These are phyloP conservation scores for Homalodisca vitripennis DNA, from an alignment of 1,140 invertebrate genomes.

Conservation along the genomic window DNA sequence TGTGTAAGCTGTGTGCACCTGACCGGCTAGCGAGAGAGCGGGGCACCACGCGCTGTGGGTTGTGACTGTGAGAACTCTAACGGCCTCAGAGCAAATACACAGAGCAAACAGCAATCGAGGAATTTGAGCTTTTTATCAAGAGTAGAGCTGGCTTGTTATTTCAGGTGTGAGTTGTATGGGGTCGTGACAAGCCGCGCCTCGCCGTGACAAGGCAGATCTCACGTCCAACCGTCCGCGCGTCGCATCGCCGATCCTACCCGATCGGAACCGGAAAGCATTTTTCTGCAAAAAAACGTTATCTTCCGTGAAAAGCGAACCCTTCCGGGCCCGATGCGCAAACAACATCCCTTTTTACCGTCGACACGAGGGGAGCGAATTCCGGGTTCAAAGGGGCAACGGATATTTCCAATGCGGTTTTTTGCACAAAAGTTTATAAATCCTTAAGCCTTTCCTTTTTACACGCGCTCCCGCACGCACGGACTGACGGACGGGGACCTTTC, in stretches of 20 bases:
- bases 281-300: conserved; percentile 21
- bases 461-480: background rate
- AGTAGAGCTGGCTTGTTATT: conserved; percentile 24
- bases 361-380: conserved; percentile 16
- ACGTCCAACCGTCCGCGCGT: background rate
- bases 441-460: conserved; percentile 38
- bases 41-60: background rate
- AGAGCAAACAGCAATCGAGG: conserved; percentile 21
- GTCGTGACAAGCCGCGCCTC: background rate
- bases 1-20: too few species aligned
- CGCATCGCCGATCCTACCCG: background rate
- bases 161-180: conserved; percentile 7
- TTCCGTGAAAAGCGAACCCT: background rate
- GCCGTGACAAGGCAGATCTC: background rate
- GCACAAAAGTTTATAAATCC: conserved; percentile 35
- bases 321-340: conserved; percentile 29
- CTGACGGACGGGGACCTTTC: conserved; percentile 26
- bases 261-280: background rate
- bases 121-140: conserved; percentile 21
- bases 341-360: conserved; percentile 23
- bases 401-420: conserved; percentile 34
- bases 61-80: background rate
- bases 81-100: background rate
- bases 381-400: conserved; percentile 27
- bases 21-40: too few species aligned